Conservation (phyloP, 2,113 vertebrate genomes). For the Paradisaea rubra region DNA sequence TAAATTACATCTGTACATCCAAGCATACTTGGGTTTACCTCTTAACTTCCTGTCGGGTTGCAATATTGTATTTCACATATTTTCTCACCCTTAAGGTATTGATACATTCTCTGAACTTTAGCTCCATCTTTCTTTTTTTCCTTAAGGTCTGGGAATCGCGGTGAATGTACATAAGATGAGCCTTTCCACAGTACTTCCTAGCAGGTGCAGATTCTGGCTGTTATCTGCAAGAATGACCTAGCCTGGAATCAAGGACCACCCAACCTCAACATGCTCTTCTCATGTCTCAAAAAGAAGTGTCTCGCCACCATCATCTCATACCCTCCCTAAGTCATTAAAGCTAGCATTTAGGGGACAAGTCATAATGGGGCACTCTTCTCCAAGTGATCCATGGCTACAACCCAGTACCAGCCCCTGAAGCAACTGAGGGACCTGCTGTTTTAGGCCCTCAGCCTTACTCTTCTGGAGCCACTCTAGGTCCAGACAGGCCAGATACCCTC, state of each 20-base stretch:
- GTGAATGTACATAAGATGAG: fast-evolving
- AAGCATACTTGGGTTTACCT: not conserved
- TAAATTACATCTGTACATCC: not conserved
- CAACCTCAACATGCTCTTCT: not conserved
- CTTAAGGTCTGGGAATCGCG: fast-evolving
- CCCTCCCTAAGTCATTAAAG: not conserved
- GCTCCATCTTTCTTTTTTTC: not conserved
- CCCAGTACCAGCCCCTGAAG: not conserved
- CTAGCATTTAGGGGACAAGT: not conserved
- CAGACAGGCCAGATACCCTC: not conserved
- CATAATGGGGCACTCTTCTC: not conserved
- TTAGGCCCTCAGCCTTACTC: not conserved
- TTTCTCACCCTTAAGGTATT: not conserved
- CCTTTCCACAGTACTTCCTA: not conserved
- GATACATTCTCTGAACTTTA: not conserved
- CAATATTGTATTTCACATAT: not conserved
- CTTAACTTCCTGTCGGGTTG: not conserved
- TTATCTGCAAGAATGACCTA: not conserved
- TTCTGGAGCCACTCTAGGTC: not conserved
- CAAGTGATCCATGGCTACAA: not conserved
- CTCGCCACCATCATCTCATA: not conserved
- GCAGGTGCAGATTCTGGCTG: not conserved
- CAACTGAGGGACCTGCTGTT: not conserved
- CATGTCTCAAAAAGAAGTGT: not conserved
- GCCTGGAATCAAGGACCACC: not conserved